Conservation (phyloP, 2,797 vertebrate genomes). For the Orestias chungarensis region DNA sequence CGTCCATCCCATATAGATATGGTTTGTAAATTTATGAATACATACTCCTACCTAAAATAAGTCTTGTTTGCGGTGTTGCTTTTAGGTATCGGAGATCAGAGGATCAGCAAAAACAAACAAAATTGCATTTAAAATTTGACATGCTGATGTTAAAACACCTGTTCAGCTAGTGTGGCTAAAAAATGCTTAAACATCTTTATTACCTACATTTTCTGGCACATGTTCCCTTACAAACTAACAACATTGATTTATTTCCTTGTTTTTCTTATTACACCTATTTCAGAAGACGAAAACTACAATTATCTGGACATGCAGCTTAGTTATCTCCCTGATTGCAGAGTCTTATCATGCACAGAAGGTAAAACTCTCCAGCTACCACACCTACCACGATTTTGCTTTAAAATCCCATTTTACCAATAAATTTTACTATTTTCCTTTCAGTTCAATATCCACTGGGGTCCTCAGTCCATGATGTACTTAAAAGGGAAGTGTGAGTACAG, state of each 20-base stretch:
- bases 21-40: too few species aligned
- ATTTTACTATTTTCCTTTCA: slow-evolving; percentile 29
- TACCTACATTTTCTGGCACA: not conserved
- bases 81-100: too few species aligned
- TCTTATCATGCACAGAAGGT: slow-evolving; percentile 74
- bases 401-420: not conserved
- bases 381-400: not conserved
- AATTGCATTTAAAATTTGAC: too few species aligned
- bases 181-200: not conserved
- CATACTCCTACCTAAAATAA: not conserved
- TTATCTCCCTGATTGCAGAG: slow-evolving; percentile 62
- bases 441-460: slow-evolving; percentile 79
- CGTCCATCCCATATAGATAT: too few species aligned
- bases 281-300: slow-evolving; percentile 59
- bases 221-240: not conserved
- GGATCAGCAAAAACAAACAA: too few species aligned
- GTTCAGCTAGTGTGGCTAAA: too few species aligned
- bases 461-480: slow-evolving; percentile 84
- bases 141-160: too few species aligned
- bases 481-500: slow-evolving; percentile 81
- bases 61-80: too few species aligned
- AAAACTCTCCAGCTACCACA: slow-evolving; percentile 1
- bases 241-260: not conserved
- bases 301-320: slow-evolving; percentile 65
- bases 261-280: slow-evolving; percentile 4